Conservation (phyloP, 2,113 vertebrate genomes). For the Morone saxatilis region DNA sequence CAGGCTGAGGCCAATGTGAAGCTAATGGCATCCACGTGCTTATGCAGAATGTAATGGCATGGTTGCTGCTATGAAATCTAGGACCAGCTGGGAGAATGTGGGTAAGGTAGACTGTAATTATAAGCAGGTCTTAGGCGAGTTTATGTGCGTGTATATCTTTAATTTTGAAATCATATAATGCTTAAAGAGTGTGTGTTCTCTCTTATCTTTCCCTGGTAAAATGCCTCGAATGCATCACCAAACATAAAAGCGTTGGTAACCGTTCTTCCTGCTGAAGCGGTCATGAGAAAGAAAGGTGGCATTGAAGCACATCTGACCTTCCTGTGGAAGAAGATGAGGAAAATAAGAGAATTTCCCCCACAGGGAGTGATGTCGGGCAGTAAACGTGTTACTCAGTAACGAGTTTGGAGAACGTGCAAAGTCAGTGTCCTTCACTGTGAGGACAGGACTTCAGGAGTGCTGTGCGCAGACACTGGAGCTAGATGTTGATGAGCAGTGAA, state of each 20-base stretch:
- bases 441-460: neutral
- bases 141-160: neutral
- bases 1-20: constrained; percentile 45
- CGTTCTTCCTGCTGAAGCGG: neutral
- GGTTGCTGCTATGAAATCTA: constrained; percentile 2
- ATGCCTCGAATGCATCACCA: neutral
- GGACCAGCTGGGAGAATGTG: neutral
- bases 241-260: neutral
- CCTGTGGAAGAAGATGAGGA: neutral
- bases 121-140: neutral
- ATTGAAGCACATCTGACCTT: neutral
- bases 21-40: constrained; percentile 65
- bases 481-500: neutral
- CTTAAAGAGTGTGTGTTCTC: neutral
- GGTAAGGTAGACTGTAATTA: neutral
- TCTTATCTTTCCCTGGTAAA: neutral
- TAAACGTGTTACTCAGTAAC: neutral
- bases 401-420: neutral
- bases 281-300: neutral
- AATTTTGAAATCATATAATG: neutral
- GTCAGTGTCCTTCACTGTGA: neutral
- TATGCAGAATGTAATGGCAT: constrained; percentile 13
- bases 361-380: neutral
- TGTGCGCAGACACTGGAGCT: too few species aligned
- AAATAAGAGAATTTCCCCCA: neutral